These are phyloP conservation scores for Siniperca undulata DNA, from an alignment of 2,797 vertebrate species.

Conservation along the genomic window DNA sequence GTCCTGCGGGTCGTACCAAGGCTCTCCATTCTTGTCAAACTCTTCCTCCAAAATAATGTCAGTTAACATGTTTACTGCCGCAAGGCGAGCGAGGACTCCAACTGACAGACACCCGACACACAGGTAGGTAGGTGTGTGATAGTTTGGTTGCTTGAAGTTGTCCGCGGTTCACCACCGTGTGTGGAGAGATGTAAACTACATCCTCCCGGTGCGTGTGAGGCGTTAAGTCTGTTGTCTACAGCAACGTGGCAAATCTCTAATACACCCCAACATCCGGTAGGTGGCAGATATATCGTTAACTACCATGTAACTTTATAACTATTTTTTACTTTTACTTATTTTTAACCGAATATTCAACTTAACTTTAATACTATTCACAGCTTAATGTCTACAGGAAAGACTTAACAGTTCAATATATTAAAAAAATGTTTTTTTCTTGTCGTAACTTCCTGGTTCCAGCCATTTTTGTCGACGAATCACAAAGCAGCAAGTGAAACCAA, in stretches of 20 bases:
- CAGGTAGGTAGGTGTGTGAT: not conserved
- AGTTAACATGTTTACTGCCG: conserved; percentile 85
- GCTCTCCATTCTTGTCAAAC: conserved; percentile 91
- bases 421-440: not conserved
- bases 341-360: not conserved
- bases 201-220: conserved; percentile 36
- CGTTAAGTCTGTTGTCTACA: conserved; percentile 61
- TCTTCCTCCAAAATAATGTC: conserved; percentile 91
- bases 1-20: conserved; percentile 92
- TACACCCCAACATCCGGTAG: conserved; percentile 55
- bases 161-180: conserved; percentile 18
- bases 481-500: not conserved
- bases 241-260: conserved; percentile 85
- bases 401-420: not conserved
- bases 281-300: conserved; percentile 43
- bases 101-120: conserved; percentile 31
- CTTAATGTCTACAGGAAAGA: not conserved
- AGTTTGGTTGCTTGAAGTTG: not conserved
- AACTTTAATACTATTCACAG: rapidly evolving
- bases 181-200: conserved; percentile 37
- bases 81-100: conserved; percentile 5
- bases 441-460: conserved; percentile 24
- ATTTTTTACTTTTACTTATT: not conserved
- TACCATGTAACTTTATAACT: not conserved
- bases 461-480: conserved; percentile 60